Evolutionary conservation across 2,888 invertebrate species (phyloP), one percentile per base, ranked within the genome.

Genomic region (Corbicula japonica): DNA sequence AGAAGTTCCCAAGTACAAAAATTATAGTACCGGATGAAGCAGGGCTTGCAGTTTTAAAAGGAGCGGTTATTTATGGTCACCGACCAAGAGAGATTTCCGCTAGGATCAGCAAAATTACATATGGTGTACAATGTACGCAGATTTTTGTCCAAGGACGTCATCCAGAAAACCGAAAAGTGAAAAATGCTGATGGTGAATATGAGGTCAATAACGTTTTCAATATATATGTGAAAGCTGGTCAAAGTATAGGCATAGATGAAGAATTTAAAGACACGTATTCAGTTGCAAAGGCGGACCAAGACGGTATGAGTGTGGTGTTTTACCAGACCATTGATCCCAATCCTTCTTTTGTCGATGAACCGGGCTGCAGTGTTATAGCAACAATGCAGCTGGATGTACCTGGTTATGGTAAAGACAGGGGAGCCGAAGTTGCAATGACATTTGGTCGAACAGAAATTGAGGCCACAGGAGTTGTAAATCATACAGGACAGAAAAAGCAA

Each of bases 61-160:
- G 86, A 0, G 86, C 86, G 1, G 86, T 86, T 0, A 79, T 84
- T 5, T 86, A 66, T 56, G 86, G 86, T 1, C 82, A 80, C 58
- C 30, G 74, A n/a, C 79, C 84, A 4, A 65, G 48, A 6, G 54
- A 77, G 0, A 83, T 86, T 23, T 32, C 75, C 1, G 71, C 65
- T 10, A 58, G 86, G 28, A 56, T 83, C 2, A 76, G 81, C 38
- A 83, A 80, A 35, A 76, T 76, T 28, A 84, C 86, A 0, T 86
- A 83, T 28, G 86, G 86, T 0, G 73, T 84, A 4, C 30, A 35
- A 1, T 65, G 56, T 15, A 12, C 12, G 0, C 30, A 52, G 4
- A n/a, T 32, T 18, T 86, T 81, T 52, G 15, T 35, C 23, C 23
- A 48, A 44, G 74, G 63, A 0, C 18, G 26, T 1, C 80, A 86